Conservation (phyloP, 2,113 vertebrate species). For the Grus americana region DNA sequence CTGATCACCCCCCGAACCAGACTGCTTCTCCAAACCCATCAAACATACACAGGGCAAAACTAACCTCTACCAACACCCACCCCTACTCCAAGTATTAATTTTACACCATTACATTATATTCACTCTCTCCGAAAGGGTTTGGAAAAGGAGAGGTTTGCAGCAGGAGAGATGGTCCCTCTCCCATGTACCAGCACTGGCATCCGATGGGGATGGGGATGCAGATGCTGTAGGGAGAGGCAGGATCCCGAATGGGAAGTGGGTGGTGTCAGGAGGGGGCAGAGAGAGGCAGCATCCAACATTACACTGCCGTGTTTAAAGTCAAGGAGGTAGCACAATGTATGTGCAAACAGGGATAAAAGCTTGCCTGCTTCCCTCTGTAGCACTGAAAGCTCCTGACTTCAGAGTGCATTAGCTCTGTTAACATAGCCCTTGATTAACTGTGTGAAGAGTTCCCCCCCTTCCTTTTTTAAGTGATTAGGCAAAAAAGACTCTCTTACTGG, state of each 20-base stretch:
- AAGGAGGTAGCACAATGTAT: not conserved
- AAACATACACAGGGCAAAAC: not conserved
- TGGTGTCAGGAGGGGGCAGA: not conserved
- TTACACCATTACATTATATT: not conserved
- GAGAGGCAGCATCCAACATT: not conserved
- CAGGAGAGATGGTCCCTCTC: not conserved
- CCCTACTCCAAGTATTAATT: not conserved
- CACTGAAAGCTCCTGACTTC: not conserved
- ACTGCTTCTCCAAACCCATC: not conserved
- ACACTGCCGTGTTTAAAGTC: not conserved
- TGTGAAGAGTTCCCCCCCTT: not conserved
- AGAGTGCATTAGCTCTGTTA: not conserved
- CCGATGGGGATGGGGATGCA: not conserved
- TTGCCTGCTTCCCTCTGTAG: not conserved
- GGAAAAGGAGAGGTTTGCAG: not conserved
- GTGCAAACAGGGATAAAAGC: not conserved
- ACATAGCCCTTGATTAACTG: not conserved
- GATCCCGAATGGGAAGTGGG: rapidly evolving
- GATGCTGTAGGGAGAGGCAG: not conserved
- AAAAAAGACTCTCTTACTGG: not conserved
- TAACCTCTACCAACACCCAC: not conserved
- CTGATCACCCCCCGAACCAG: not conserved
- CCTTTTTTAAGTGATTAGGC: not conserved
- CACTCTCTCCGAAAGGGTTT: not conserved
- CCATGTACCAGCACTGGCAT: rapidly evolving